Base-by-base conservation (phyloP, 2,113 vertebrate species). In the Gobiocypris rarus region DNA sequence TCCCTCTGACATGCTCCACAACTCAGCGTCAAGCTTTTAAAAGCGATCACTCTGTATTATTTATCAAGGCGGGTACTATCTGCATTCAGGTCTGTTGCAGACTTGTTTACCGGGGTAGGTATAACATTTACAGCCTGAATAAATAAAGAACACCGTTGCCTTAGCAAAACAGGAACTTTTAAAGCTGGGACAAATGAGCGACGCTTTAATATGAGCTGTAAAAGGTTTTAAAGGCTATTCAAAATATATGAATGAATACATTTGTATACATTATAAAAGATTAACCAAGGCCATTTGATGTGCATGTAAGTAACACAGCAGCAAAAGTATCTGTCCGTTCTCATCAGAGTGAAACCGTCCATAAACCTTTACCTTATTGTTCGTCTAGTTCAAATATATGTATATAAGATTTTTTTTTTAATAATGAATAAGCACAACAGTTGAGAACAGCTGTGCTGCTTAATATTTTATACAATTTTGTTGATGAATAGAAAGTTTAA, bases 41-140 rank as follows among this genome's bases (percentile, higher is more conserved):
- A 63, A 82, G 83, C 48, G 22, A 83, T 85, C 61, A 78, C 83
- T 85, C 80, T 87, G 74, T 85, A 87, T 87, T 87, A 85, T 87
- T 87, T 83, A 85, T 82, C 65, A 85, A 41, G 48, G 22, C 43
- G 59, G 28, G 45, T 50, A 14, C 45, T 52, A 74, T 82, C 78
- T 71, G 83, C 54, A 71, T 82, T 84, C 71, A 73, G 83, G 22
- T 75, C 86, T 15, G 63, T 41, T 24, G 75, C 61, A 65, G 69
- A 48, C 76, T 75, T 80, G 85, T 79, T 69, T 59, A 76, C 54
- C 73, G 45, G 75, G 65, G 28, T 61, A 19, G 43, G 63, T 58
- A 82, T 78, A 79, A 78, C 81, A 79, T 65, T 77, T 69, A 81
- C 77, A 85, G 54, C 77, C 54, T 50, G 54, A 75, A 80, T 81